These are phyloP conservation scores for Lemur catta DNA, from an alignment of 2,797 vertebrate species.

Conservation along the genomic window DNA sequence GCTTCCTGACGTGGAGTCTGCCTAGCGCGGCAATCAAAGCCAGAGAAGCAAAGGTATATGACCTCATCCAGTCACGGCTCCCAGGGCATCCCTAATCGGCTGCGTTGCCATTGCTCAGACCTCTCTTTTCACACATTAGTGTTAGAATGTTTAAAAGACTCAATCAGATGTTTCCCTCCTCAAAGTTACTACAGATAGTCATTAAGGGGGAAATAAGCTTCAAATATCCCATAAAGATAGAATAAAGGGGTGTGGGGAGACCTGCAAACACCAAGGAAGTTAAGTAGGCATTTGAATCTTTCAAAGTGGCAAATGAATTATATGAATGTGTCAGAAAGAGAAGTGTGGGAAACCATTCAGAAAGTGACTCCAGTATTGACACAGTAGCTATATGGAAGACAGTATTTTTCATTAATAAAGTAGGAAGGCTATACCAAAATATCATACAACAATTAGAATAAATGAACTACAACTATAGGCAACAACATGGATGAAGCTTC, in stretches of 20 bases:
- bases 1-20: not conserved
- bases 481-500: not conserved
- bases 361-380: not conserved
- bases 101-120: not conserved
- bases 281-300: not conserved
- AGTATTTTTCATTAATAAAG: not conserved
- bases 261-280: not conserved
- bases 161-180: not conserved
- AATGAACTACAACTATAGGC: not conserved
- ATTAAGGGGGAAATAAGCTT: not conserved
- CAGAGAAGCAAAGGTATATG: not conserved
- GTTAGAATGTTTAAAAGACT: not conserved
- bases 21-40: slow-evolving; percentile 4
- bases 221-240: not conserved
- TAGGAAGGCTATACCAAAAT: not conserved
- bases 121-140: not conserved
- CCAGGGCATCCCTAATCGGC: not conserved
- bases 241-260: not conserved
- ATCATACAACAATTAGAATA: not conserved
- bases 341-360: not conserved
- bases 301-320: not conserved
- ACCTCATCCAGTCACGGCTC: not conserved
- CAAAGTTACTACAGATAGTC: not conserved
- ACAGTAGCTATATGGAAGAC: not conserved
- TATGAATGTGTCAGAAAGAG: not conserved